phyloP scores from a whole-genome alignment of 1,140 invertebrate genomes.

The Caerostris darwini region DNA sequence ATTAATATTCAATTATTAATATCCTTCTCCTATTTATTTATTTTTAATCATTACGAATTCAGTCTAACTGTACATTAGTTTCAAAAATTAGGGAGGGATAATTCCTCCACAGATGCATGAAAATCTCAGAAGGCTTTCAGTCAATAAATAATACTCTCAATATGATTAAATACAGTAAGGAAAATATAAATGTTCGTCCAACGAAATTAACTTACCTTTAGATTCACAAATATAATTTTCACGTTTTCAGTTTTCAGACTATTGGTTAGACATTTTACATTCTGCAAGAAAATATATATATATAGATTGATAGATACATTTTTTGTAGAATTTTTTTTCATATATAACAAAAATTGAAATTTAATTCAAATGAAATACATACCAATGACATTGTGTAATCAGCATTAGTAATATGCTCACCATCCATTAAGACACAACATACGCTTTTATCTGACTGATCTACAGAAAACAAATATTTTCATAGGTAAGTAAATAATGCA shows the following conservation, averaged over 20 bases:
- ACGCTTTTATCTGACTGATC: conserved; percentile 42
- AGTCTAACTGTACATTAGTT: too few species aligned
- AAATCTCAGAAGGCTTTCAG: neutral
- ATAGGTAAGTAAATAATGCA: neutral
- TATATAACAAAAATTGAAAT: too few species aligned
- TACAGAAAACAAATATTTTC: neutral
- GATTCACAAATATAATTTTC: conserved; percentile 49
- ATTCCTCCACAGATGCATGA: too few species aligned
- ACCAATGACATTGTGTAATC: conserved; percentile 79
- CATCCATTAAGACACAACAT: conserved; percentile 77
- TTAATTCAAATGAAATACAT: neutral
- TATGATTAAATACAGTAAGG: neutral
- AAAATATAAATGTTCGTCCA: neutral
- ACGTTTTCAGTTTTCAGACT: conserved; percentile 54
- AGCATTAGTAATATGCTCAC: conserved; percentile 78
- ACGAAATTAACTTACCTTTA: conserved; percentile 50
- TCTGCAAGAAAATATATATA: conserved; percentile 41
- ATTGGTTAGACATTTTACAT: conserved; percentile 25
- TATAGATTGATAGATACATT: neutral
- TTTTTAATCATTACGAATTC: too few species aligned
- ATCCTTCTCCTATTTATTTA: too few species aligned
- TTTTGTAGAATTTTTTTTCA: neutral
- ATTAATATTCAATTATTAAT: too few species aligned
- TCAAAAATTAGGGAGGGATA: too few species aligned
- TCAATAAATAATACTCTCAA: neutral